Evolutionary conservation across 2,797 vertebrate genomes (phyloP), one percentile per base, ranked within the genome.

Genomic region (Coregonus sp.): DNA sequence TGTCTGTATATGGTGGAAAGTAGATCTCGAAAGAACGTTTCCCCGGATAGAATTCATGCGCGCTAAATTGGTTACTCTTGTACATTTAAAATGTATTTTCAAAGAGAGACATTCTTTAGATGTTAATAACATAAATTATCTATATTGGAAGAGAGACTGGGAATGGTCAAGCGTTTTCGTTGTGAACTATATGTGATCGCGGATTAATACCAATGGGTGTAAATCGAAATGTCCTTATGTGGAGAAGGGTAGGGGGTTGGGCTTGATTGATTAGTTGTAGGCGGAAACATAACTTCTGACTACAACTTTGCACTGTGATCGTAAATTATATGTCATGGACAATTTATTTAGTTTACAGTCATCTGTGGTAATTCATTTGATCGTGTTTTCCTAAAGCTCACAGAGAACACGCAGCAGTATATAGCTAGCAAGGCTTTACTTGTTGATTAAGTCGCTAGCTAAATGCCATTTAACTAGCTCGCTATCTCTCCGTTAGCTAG

Each of bases 1-100:
- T 93, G 90, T 92, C 96, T 97, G 95, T 97, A 97, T 96, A 95
- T 96, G 95, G 95, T 85, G 83, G 82, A 86, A 93, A 93, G 91
- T 93, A 94, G 93, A 89, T 82, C 89, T 29, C 0, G 1, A 4
- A 33, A 52, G 40, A 81, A 72, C 71, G 29, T 75, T 74, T 82
- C 75, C 40, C 16, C 29, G 15, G 33, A 11, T n/a, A 0, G 18
- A 70, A 72, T 81, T 6, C 54, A 4, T 73, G 4, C 80, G 77
- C 81, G 33, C 16, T 31, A 74, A 47, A 50, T 31, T 12, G 2
- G 61, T 31, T 15, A 0, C 61, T 31, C 25, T 11, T 65, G 16
- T 31, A 31, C 25, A 65, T 31, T 1, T 65, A 31, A 25, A 12
- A 7, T 31, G 14, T n/a, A 3, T 31, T 70, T 35, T 56, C 2